Evolutionary conservation across 2,113 vertebrate species (phyloP).

Genomic region (Cercocebus atys): DNA sequence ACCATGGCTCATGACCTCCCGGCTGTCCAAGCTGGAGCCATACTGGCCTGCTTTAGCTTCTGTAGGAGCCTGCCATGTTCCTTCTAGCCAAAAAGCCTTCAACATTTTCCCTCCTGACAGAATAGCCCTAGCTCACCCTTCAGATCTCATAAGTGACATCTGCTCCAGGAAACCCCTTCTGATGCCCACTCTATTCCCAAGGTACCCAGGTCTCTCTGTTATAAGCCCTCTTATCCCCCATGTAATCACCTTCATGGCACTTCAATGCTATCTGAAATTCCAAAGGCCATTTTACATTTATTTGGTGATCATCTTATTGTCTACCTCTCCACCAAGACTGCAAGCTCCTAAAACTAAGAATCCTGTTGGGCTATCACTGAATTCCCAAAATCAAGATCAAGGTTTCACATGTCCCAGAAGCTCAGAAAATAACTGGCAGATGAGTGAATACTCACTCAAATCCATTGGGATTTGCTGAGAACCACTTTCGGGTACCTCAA

Average conservation of each 20-base stretch:
- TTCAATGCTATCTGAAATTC: background rate
- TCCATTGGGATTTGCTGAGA: background rate
- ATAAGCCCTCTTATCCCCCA: no score
- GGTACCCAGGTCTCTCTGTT: background rate
- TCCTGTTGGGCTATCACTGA: no score
- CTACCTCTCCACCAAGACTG: background rate
- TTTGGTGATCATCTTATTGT: background rate
- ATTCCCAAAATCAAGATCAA: background rate
- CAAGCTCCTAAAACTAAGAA: background rate
- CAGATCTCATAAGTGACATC: no score
- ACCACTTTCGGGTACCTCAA: background rate
- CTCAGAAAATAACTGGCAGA: background rate
- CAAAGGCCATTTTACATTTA: background rate
- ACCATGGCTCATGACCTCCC: fast-evolving
- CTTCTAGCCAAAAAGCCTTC: background rate
- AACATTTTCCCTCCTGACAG: no score
- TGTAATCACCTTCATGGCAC: background rate
- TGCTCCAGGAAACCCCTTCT: background rate
- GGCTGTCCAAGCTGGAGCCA: background rate
- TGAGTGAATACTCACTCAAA: background rate
- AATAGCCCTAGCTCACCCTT: background rate
- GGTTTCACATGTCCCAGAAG: no score
- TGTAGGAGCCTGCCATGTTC: background rate
- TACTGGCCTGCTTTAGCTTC: background rate
- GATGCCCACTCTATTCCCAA: background rate